A percentile compares a stretch with the other conserved stretches of the same genome.
Evolutionary conservation across 23 tunicate genomes (phyloP).

Genomic region (Phallusia fumigata): DNA sequence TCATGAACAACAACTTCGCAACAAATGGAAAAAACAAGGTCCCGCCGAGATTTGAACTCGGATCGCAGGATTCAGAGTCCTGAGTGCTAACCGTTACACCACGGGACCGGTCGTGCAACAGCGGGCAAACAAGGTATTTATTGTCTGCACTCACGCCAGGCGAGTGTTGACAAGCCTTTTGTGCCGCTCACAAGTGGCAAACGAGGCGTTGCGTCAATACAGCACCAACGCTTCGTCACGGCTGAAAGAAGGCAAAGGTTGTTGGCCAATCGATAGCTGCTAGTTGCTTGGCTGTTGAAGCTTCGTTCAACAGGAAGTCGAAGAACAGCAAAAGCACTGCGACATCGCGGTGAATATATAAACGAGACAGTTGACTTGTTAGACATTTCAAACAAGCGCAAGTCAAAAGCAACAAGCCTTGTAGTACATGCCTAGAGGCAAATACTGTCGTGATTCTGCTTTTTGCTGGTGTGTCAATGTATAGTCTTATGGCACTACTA

Average conservation of each 20-base stretch:
- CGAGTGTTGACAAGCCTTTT: not conserved
- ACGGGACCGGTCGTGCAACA: constrained; percentile 42
- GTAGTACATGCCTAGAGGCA: not conserved
- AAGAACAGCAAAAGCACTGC: not conserved
- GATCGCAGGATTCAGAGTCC: constrained; percentile 96
- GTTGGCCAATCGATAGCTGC: not conserved
- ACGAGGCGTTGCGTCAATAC: not conserved
- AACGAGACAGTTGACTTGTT: not conserved
- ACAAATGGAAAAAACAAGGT: constrained; percentile 32
- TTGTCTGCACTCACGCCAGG: not conserved
- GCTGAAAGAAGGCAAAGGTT: not conserved
- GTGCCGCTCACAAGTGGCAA: not conserved
- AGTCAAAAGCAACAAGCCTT: not conserved
- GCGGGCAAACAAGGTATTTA: not conserved
- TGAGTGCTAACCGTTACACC: constrained; percentile 93
- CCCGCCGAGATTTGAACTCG: constrained; percentile 95
- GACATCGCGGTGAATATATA: not conserved
- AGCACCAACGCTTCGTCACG: not conserved
- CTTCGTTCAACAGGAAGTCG: not conserved
- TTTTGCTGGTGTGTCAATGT: not conserved
- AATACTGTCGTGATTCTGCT: not conserved
- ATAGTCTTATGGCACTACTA: not conserved
- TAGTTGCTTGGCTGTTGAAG: not conserved
- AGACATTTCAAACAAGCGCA: not conserved
- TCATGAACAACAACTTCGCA: too few relatives aligned